phyloP scores from a whole-genome alignment of 2,888 invertebrate genomes.

The Capitulum mitella region DNA sequence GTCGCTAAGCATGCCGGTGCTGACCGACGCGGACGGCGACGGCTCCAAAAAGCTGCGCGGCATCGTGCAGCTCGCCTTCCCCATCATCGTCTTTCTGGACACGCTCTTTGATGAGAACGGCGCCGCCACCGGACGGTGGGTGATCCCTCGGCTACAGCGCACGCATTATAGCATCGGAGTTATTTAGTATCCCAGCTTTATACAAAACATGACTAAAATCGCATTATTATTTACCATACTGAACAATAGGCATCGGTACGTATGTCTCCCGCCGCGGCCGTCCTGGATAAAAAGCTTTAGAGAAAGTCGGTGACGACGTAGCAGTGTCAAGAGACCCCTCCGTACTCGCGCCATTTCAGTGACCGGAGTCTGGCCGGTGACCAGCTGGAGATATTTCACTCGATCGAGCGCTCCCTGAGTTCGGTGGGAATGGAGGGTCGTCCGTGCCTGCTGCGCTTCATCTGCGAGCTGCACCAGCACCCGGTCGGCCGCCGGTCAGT shows the following conservation, averaged over 20 bases:
- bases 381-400: conserved; percentile 33
- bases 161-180: no score
- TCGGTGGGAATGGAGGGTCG: conserved; percentile 34
- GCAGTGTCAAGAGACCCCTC: no score
- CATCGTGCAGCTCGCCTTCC: conserved; percentile 30
- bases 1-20: conserved; percentile 30
- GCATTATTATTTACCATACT: no score
- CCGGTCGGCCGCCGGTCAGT: conserved; percentile 33
- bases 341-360: no score
- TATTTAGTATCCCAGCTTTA: no score
- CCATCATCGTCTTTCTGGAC: conserved; percentile 33
- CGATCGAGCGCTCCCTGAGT: conserved; percentile 32
- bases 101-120: conserved; percentile 32
- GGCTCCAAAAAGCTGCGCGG: conserved; percentile 28
- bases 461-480: conserved; percentile 34
- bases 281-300: no score
- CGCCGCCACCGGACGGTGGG: not conserved
- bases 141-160: no score
- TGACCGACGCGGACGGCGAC: conserved; percentile 30
- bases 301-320: no score
- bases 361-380: conserved; percentile 31
- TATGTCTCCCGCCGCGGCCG: no score
- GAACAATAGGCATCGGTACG: no score
- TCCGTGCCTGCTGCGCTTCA: conserved; percentile 34
- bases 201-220: no score